Evolutionary conservation across 2,113 vertebrate genomes (phyloP).

Genomic region (Gopherus evgoodei): DNA sequence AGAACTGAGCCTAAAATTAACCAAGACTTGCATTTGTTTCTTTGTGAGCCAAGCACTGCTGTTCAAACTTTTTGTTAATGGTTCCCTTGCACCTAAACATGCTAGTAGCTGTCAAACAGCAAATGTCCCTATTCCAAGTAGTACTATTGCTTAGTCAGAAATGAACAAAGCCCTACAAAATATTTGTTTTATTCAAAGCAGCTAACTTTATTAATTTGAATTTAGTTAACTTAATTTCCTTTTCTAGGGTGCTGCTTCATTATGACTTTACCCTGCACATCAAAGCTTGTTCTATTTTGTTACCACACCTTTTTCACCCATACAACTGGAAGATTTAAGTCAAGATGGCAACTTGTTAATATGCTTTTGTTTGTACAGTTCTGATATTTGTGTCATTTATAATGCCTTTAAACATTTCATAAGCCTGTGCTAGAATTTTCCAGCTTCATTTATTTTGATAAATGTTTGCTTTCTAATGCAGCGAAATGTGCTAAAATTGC

Average conservation of each 20-base stretch:
- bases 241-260: not conserved
- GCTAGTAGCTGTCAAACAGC: not conserved
- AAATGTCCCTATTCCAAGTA: not conserved
- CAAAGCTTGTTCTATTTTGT: not conserved
- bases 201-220: not conserved
- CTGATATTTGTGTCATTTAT: not conserved
- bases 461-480: slow-evolving; percentile 54
- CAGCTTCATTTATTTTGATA: not conserved
- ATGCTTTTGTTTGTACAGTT: not conserved
- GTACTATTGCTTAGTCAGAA: not conserved
- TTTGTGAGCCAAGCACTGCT: not conserved
- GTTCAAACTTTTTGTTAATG: too few relatives aligned
- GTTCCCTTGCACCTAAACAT: not conserved
- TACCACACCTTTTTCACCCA: not conserved
- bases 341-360: not conserved
- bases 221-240: slow-evolving; percentile 5
- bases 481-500: slow-evolving; percentile 85
- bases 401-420: not conserved
- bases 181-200: not conserved
- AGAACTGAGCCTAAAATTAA: not conserved
- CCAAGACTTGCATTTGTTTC: not conserved
- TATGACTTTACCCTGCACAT: not conserved
- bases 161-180: not conserved
- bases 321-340: not conserved
- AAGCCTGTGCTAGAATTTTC: not conserved